These are phyloP conservation scores for Alfaro cultratus DNA, from an alignment of 2,797 vertebrate genomes.

Conservation along the genomic window DNA sequence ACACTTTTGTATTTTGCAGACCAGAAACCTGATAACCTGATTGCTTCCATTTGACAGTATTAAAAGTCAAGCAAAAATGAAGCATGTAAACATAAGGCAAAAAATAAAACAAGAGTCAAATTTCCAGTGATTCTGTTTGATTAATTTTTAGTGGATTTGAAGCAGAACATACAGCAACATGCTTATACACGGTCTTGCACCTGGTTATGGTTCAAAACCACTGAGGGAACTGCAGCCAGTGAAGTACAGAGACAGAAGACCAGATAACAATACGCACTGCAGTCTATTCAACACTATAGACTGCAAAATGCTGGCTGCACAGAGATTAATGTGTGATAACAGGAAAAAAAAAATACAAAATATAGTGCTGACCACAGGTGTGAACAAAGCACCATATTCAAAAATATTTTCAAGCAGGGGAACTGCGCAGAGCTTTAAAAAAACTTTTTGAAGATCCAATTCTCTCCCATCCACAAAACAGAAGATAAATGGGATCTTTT, in stretches of 20 bases:
- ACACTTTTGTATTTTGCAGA: neutral
- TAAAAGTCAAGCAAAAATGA: neutral
- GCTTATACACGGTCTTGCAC: slow-evolving; percentile 65
- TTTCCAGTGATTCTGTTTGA: slow-evolving; percentile 20
- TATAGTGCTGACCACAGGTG: slow-evolving; percentile 72
- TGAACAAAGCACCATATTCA: slow-evolving; percentile 73
- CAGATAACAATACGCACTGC: slow-evolving; percentile 72
- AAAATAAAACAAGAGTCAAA: slow-evolving; percentile 3
- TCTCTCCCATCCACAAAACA: slow-evolving; percentile 50
- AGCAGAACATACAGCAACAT: slow-evolving; percentile 48
- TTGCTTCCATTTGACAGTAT: neutral
- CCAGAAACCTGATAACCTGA: no score
- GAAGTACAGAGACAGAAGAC: slow-evolving; percentile 65
- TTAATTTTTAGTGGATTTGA: slow-evolving; percentile 32
- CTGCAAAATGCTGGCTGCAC: slow-evolving; percentile 76
- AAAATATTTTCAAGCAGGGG: slow-evolving; percentile 69
- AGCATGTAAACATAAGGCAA: neutral
- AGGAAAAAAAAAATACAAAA: slow-evolving; percentile 58
- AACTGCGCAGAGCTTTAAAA: slow-evolving; percentile 48
- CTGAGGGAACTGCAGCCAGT: slow-evolving; percentile 54
- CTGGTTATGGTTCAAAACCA: slow-evolving; percentile 75
- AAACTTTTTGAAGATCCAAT: slow-evolving; percentile 65
- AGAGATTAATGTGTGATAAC: slow-evolving; percentile 74
- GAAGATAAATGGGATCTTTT: slow-evolving; percentile 69
- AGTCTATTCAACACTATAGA: slow-evolving; percentile 79